A percentile compares a stretch with the other conserved stretches of the same genome.
These are phyloP conservation scores for Corythornis vintsioides DNA, from an alignment of 2,113 vertebrate species.

Conservation along the genomic window DNA sequence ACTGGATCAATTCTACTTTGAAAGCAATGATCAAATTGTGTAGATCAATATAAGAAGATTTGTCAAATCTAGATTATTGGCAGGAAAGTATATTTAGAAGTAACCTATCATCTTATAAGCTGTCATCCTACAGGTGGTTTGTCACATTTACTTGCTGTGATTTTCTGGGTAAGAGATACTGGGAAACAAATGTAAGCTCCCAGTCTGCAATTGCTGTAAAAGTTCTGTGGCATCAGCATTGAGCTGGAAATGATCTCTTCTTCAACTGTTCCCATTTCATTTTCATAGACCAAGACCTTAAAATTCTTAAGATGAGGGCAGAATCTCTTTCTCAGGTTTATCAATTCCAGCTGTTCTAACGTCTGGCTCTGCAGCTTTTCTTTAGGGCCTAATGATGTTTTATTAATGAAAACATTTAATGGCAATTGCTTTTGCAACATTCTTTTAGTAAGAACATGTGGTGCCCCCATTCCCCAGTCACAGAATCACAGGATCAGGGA, in stretches of 20 bases:
- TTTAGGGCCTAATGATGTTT: neutral
- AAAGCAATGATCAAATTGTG: neutral
- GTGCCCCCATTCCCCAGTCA: neutral
- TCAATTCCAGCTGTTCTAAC: neutral
- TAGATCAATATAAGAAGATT: neutral
- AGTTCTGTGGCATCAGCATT: neutral
- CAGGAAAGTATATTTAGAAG: slow-evolving; percentile 3
- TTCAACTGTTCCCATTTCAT: neutral
- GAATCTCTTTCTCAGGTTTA: neutral
- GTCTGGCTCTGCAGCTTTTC: neutral
- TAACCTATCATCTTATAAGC: neutral
- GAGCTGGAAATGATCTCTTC: neutral
- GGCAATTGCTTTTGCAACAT: neutral
- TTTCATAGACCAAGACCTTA: neutral
- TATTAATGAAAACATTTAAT: neutral
- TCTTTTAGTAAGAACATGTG: neutral
- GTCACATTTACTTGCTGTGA: neutral
- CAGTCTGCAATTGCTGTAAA: neutral
- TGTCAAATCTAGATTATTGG: neutral
- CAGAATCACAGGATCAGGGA: neutral
- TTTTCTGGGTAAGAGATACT: neutral
- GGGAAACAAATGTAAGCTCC: neutral
- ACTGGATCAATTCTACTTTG: slow-evolving; percentile 1
- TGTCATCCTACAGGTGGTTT: neutral
- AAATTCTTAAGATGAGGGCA: neutral